Conservation (phyloP, 2,797 vertebrate species). For the Pterois miles region DNA sequence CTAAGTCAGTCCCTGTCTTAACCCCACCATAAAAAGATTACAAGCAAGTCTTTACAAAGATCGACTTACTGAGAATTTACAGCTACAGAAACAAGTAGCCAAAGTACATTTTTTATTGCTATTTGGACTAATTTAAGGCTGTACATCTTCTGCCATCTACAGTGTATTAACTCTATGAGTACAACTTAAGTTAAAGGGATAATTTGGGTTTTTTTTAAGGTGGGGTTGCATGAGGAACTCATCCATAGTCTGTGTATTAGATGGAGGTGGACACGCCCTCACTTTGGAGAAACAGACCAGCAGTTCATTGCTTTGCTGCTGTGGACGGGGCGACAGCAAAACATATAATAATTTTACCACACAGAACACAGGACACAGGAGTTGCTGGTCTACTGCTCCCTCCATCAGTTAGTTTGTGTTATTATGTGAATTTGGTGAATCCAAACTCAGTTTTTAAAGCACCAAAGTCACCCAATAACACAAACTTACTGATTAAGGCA, state of each 20-base stretch:
- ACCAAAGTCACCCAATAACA: not conserved
- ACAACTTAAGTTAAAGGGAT: not conserved
- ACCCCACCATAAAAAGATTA: conserved; percentile 39
- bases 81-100: not conserved
- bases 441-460: no score
- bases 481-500: not conserved
- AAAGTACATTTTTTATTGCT: conserved; percentile 1
- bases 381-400: not conserved
- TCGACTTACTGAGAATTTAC: conserved; percentile 11
- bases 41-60: conserved; percentile 9
- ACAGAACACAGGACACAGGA: accelerated
- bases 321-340: no score
- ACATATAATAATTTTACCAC: not conserved
- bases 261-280: no score
- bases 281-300: no score
- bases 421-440: not conserved
- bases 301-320: no score
- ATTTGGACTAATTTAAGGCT: not conserved
- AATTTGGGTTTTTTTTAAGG: not conserved
- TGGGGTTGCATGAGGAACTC: not conserved
- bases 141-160: not conserved
- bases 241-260: no score
- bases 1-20: not conserved
- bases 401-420: not conserved
- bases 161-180: not conserved